Percentiles rank a stretch among this genome's conserved stretches.
Conservation (phyloP, 2,888 invertebrate species). For the Melinaea marsaeus region DNA sequence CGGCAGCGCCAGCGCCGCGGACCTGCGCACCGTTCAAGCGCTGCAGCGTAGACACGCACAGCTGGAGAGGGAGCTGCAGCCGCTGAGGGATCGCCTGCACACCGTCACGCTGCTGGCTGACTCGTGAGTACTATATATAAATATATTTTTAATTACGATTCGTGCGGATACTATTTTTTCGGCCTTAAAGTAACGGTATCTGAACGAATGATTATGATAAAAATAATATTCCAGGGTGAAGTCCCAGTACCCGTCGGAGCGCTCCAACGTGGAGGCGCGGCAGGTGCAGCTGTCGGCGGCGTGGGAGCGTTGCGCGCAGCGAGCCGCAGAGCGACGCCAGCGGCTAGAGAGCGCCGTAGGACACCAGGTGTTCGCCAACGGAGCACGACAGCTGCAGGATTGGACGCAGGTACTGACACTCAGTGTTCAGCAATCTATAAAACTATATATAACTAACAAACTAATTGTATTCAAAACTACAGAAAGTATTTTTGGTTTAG, state of each 20-base stretch:
- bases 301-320: conserved; percentile 92
- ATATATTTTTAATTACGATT: too few relatives aligned
- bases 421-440: too few relatives aligned
- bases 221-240: too few relatives aligned
- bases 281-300: conserved; percentile 91
- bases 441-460: too few relatives aligned
- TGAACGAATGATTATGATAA: too few relatives aligned
- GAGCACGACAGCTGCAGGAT: conserved; percentile 87
- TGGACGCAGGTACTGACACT: conserved; percentile 73
- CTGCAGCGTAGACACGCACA: conserved; percentile 94
- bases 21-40: conserved; percentile 93
- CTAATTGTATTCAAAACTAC: too few relatives aligned
- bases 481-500: too few relatives aligned
- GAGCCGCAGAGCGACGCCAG: conserved; percentile 89
- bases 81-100: conserved; percentile 95
- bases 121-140: conserved; percentile 73
- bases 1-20: conserved; percentile 87
- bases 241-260: conserved; percentile 93
- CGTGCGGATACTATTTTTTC: too few relatives aligned
- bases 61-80: conserved; percentile 95
- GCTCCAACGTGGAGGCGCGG: conserved; percentile 88
- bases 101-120: conserved; percentile 92
- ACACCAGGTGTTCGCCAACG: conserved; percentile 93
- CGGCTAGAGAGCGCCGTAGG: conserved; percentile 96
- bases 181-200: too few relatives aligned